These are phyloP conservation scores for Elysia chlorotica DNA, from an alignment of 1,140 invertebrate species.

Conservation along the genomic window DNA sequence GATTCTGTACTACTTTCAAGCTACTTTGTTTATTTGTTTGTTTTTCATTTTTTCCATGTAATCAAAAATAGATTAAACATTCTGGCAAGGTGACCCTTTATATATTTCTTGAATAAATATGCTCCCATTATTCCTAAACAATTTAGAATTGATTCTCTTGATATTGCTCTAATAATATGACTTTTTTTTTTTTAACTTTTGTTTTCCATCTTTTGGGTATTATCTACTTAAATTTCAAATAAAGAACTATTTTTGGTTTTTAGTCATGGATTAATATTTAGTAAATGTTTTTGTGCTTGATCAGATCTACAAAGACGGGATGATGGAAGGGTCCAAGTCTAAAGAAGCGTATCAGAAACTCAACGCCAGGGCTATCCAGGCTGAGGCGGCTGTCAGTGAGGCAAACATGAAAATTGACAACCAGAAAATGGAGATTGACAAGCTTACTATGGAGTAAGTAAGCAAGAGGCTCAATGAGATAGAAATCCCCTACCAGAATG, in stretches of 20 bases:
- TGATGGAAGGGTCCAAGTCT: slow-evolving; percentile 41
- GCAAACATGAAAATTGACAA: slow-evolving; percentile 42
- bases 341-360: slow-evolving; percentile 45
- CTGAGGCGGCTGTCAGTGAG: slow-evolving; percentile 54
- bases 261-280: too few species aligned
- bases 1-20: too few species aligned
- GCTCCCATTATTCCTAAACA: too few species aligned
- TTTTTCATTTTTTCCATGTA: too few species aligned
- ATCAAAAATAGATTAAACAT: too few species aligned
- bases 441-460: slow-evolving; percentile 18
- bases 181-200: not conserved
- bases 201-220: not conserved
- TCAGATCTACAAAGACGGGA: slow-evolving; percentile 48
- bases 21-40: too few species aligned
- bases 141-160: not conserved
- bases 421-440: slow-evolving; percentile 39
- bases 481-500: too few species aligned
- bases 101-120: too few species aligned
- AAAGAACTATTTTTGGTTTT: too few species aligned
- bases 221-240: slow-evolving; percentile 16
- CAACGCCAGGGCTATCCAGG: slow-evolving; percentile 51
- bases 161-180: not conserved
- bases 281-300: too few species aligned
- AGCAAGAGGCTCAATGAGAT: too few species aligned
- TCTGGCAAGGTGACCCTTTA: too few species aligned